These are phyloP conservation scores for Arctocebus calabarensis DNA, from an alignment of 2,797 vertebrate genomes.

Conservation along the genomic window DNA sequence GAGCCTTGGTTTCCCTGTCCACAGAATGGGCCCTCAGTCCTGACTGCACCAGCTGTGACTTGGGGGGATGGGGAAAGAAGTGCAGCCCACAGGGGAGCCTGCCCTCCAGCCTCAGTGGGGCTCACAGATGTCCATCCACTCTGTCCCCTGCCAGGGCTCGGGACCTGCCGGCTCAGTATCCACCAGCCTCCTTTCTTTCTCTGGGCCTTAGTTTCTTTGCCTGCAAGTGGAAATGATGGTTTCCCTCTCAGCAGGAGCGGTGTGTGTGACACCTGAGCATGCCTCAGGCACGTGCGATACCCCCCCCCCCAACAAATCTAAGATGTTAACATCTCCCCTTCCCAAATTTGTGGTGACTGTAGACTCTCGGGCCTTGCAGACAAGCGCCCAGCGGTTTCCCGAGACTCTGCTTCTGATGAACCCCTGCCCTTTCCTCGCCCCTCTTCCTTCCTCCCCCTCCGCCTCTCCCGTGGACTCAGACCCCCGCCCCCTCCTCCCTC, in stretches of 20 bases:
- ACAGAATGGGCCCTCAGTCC: not conserved
- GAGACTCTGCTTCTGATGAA: not conserved
- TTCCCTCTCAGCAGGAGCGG: not conserved
- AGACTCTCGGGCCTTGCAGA: not conserved
- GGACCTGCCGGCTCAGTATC: not conserved
- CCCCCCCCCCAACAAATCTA: not conserved
- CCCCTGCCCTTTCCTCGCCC: not conserved
- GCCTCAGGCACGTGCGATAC: not conserved
- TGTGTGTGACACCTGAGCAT: not conserved
- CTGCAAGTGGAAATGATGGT: not conserved
- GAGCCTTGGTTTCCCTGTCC: not conserved
- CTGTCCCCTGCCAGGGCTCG: not conserved
- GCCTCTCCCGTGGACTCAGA: not conserved
- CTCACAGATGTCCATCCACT: not conserved
- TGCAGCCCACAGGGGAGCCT: not conserved
- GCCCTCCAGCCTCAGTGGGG: not conserved
- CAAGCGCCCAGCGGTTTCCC: not conserved
- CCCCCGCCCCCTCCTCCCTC: not conserved
- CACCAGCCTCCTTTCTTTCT: not conserved
- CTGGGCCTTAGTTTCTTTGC: not conserved
- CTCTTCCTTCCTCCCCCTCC: not conserved
- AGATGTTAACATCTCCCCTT: rapidly evolving
- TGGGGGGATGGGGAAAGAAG: no score
- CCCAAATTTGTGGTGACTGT: not conserved
- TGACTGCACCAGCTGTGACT: not conserved